These are phyloP conservation scores for Lophius americanus DNA, from an alignment of 2,797 vertebrate genomes.

Conservation along the genomic window DNA sequence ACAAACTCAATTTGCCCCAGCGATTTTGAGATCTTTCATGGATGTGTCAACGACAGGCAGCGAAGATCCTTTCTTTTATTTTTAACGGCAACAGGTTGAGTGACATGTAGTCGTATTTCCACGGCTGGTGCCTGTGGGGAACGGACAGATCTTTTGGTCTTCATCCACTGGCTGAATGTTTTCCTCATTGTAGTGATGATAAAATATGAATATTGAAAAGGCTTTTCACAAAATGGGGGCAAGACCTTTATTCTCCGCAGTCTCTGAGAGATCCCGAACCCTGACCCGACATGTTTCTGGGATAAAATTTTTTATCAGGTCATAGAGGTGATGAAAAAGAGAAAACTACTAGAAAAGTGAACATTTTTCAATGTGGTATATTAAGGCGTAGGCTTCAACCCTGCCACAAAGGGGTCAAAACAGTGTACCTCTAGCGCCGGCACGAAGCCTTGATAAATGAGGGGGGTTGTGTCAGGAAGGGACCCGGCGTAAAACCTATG, in stretches of 20 bases:
- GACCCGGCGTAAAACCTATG: no score
- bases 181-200: slow-evolving; percentile 1
- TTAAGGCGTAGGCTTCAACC: no score
- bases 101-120: neutral
- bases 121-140: neutral
- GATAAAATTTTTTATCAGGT: no score
- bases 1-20: slow-evolving; percentile 85
- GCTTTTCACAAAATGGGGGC: slow-evolving; percentile 4
- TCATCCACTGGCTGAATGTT: neutral
- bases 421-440: no score
- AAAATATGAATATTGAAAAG: slow-evolving; percentile 20
- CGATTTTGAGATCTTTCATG: slow-evolving; percentile 85
- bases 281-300: no score
- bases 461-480: no score
- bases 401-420: no score
- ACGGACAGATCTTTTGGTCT: slow-evolving; percentile 1
- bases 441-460: no score
- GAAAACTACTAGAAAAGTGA: no score
- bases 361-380: no score
- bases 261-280: no score
- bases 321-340: no score
- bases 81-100: slow-evolving; percentile 62
- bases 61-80: slow-evolving; percentile 72
- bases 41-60: slow-evolving; percentile 78
- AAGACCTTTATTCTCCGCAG: neutral